Conservation (phyloP, 2,113 vertebrate species). For the Sorex fumeus region DNA sequence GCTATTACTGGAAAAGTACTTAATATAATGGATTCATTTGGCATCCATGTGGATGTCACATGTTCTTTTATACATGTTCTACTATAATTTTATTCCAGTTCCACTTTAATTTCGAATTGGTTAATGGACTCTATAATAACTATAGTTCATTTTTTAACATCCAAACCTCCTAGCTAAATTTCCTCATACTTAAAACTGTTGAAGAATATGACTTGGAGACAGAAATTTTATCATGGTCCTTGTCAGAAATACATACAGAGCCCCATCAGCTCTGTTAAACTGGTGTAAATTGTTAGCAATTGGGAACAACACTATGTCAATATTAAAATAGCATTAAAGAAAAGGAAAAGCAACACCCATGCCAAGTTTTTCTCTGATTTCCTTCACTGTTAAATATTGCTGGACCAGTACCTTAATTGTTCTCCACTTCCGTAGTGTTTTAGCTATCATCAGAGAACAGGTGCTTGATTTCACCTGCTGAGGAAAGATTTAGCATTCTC, state of each 20-base stretch:
- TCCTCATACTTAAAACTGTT: constrained; percentile 79
- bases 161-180: constrained; percentile 75
- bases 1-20: constrained; percentile 88
- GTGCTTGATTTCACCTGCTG: not conserved
- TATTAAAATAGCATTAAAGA: not conserved
- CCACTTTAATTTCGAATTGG: constrained; percentile 87
- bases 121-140: constrained; percentile 87
- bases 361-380: constrained; percentile 7
- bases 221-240: constrained; percentile 50
- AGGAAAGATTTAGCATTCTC: not conserved
- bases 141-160: constrained; percentile 82
- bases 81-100: constrained; percentile 86
- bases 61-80: constrained; percentile 86
- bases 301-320: not conserved
- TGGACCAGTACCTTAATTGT: not conserved
- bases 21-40: constrained; percentile 88
- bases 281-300: not conserved
- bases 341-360: not conserved
- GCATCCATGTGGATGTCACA: constrained; percentile 84
- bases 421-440: not conserved
- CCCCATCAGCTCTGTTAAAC: not conserved
- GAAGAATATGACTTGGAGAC: constrained; percentile 21
- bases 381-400: not conserved
- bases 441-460: not conserved
- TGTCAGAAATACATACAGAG: constrained; percentile 48